Evolutionary conservation across 2,113 vertebrate species (phyloP).

Genomic region (Ochotona curzoniae): DNA sequence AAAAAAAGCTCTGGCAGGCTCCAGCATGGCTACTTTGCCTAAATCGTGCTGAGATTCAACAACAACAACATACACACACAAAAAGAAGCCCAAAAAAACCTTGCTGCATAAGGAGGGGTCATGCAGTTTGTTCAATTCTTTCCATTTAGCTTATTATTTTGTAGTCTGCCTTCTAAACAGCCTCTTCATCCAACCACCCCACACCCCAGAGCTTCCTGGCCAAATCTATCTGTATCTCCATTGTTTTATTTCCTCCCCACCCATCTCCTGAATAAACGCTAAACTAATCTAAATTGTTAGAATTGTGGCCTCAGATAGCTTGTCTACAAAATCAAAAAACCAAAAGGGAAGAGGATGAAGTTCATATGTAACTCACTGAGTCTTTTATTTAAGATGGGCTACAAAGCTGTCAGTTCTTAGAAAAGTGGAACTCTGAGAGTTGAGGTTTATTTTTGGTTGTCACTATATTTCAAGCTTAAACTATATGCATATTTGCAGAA

Average conservation of each 20-base stretch:
- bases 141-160: constrained; percentile 45
- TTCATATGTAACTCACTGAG: not conserved
- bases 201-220: constrained; percentile 65
- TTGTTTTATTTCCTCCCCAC: constrained; percentile 78
- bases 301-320: not conserved
- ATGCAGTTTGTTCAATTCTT: not conserved
- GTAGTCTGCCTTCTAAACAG: constrained; percentile 8
- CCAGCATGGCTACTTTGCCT: not conserved
- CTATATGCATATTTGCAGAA: not conserved
- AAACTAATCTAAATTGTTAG: constrained; percentile 32
- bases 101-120: not conserved
- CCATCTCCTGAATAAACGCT: constrained; percentile 60
- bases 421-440: not conserved
- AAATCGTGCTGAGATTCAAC: not conserved
- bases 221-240: constrained; percentile 59
- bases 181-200: not conserved
- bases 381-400: not conserved
- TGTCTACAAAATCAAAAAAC: constrained; percentile 34
- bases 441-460: not conserved
- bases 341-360: not conserved
- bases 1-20: not conserved
- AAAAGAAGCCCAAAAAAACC: not conserved
- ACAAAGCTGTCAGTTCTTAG: not conserved
- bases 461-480: not conserved
- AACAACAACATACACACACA: not conserved